Evolutionary conservation across 2,888 invertebrate genomes (phyloP).

Genomic region (Cynaeus angustus): DNA sequence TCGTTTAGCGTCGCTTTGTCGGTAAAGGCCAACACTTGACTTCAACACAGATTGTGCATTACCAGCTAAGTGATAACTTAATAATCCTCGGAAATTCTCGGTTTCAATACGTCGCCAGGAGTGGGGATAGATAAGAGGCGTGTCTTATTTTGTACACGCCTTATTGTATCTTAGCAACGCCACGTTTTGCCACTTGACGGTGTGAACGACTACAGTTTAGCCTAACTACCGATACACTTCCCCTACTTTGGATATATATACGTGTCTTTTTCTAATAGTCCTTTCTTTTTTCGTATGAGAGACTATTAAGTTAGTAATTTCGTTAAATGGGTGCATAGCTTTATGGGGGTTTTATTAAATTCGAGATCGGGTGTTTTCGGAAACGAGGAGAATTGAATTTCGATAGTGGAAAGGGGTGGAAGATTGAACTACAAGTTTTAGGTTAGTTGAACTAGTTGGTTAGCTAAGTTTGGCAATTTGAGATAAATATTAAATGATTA

Average conservation of each 20-base stretch:
- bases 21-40: conserved; percentile 61
- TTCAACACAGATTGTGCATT: conserved; percentile 65
- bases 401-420: conserved; percentile 3
- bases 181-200: conserved; percentile 62
- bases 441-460: too few species aligned
- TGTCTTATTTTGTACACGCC: conserved; percentile 49
- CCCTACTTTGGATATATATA: conserved; percentile 35
- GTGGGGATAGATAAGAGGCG: conserved; percentile 39
- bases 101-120: conserved; percentile 18
- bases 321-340: conserved; percentile 48
- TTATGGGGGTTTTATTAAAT: conserved; percentile 51
- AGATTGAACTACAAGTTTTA: too few species aligned
- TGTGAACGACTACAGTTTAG: conserved; percentile 31
- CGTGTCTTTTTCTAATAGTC: conserved; percentile 13
- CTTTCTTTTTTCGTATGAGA: conserved; percentile 23
- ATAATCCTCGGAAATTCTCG: conserved; percentile 47
- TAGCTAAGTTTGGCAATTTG: too few species aligned
- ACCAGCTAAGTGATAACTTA: conserved; percentile 59
- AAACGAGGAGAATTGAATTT: conserved; percentile 62
- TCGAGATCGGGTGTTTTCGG: conserved; percentile 27
- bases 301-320: conserved; percentile 50
- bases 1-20: conserved; percentile 63
- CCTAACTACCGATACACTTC: conserved; percentile 44
- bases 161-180: conserved; percentile 69
- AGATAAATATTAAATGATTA: too few species aligned